Base-by-base conservation (phyloP, 1,140 invertebrate species). In the Lepidurus packardi region DNA sequence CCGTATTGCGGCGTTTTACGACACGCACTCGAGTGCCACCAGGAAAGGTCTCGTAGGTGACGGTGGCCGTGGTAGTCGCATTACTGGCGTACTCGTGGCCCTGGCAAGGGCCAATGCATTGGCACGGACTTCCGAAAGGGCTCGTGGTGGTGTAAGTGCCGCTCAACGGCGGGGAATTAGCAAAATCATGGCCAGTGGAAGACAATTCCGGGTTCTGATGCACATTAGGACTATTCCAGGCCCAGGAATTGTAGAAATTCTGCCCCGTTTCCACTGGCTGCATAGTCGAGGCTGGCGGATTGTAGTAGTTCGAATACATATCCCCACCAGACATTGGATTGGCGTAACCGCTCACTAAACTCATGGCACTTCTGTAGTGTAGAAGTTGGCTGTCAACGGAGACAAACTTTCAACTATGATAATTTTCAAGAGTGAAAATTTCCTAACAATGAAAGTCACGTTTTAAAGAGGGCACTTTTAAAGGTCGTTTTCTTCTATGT, bases 1-100 rank as follows among this genome's bases (percentile, higher is more conserved):
- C 93, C 10, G 83, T 83, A 73, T 79, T 83, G 25, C 83, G 75
- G 77, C 82, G 77, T 73, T 82, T 82, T 13, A 82, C 80, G 10
- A 80, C 79, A 9, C 79, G 79, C 43, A 80, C 76, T n/a, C 53
- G 53, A 7, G 53, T 65, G 13, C 53, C 53, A 7, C 53, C 53
- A 16, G 53, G 53, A 16, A 65, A 65, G 13, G 9, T 65, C 2
- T 65, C 53, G 53, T 65, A 65, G 53, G 53, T 65, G 13, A 65
- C 53, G n/a, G 53, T 65, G 53, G 53, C 16, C 6, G 53, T 65
- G 53, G 53, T 65, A 9, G 6, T 16, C 16, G 8, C 13, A 65
- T 7, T 16, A 16, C 13, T 65, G 53, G 53, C 53, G 53, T 65
- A 65, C 53, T 65, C 53, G 53, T 65, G 53, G n/a, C 53, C 53